Percentiles rank a stretch among this genome's conserved stretches.
phyloP scores from a whole-genome alignment of 2,113 vertebrate genomes.

The Oreocharis arfaki region DNA sequence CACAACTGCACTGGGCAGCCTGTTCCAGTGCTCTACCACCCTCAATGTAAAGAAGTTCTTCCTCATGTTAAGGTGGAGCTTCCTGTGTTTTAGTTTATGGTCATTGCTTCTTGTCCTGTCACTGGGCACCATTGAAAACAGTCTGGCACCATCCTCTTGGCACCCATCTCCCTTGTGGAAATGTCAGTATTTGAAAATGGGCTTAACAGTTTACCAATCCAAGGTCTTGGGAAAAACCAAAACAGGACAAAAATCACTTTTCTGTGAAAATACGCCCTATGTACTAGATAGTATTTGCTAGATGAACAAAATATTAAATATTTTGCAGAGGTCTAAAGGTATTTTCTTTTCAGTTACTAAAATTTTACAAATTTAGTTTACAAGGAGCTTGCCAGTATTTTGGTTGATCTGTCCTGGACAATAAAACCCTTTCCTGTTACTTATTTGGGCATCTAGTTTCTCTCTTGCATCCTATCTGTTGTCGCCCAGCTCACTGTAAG shows the following conservation, averaged over 20 bases:
- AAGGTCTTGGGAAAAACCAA: neutral
- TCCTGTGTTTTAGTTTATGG: neutral
- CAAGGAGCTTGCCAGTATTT: neutral
- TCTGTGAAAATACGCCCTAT: neutral
- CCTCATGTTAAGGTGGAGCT: neutral
- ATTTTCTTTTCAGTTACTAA: neutral
- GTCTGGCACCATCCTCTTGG: neutral
- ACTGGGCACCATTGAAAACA: neutral
- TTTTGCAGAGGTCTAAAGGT: neutral
- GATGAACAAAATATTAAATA: neutral
- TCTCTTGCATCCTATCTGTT: neutral
- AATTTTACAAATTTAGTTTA: neutral
- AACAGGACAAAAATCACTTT: neutral
- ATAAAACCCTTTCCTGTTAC: neutral
- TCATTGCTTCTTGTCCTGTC: neutral
- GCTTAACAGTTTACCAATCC: neutral
- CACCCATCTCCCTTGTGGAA: neutral
- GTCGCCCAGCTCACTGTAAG: neutral
- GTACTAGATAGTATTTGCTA: neutral
- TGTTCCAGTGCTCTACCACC: neutral
- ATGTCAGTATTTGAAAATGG: neutral
- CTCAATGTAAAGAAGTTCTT: neutral
- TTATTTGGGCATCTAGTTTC: neutral
- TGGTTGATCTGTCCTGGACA: neutral
- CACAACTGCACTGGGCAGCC: neutral